A percentile compares a stretch with the other conserved stretches of the same genome.
These are phyloP conservation scores for Thaumatotibia leucotreta DNA, from an alignment of 1,140 invertebrate species.

Conservation along the genomic window DNA sequence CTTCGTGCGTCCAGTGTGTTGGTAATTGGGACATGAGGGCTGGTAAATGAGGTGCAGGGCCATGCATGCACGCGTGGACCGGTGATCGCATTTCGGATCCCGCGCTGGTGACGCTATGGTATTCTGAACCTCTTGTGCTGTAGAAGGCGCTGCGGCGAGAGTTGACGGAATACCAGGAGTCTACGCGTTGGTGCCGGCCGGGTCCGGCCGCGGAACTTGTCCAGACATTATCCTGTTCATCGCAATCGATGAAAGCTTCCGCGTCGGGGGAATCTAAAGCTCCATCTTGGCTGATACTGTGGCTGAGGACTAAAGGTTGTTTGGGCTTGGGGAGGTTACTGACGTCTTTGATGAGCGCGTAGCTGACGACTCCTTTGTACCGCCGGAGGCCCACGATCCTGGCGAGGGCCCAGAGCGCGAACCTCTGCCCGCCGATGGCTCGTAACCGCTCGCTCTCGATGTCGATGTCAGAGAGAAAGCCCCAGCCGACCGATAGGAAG, in stretches of 20 bases:
- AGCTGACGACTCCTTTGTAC: constrained; percentile 84
- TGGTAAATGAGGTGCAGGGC: constrained; percentile 83
- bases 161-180: constrained; percentile 88
- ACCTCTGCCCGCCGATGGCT: constrained; percentile 92
- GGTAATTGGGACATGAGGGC: constrained; percentile 86
- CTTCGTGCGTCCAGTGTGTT: constrained; percentile 84
- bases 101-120: constrained; percentile 80
- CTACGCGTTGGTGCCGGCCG: constrained; percentile 78
- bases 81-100: constrained; percentile 66
- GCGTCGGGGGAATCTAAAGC: constrained; percentile 72
- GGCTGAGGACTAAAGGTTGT: constrained; percentile 48
- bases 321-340: constrained; percentile 55
- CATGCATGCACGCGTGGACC: constrained; percentile 81
- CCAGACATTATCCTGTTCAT: constrained; percentile 66
- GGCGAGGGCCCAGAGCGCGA: constrained; percentile 94
- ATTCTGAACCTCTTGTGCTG: constrained; percentile 85
- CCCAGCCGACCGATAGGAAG: constrained; percentile 96
- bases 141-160: constrained; percentile 86
- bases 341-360: constrained; percentile 75
- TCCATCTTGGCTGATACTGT: constrained; percentile 76
- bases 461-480: constrained; percentile 96
- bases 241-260: constrained; percentile 70
- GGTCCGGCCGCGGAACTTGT: constrained; percentile 48
- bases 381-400: constrained; percentile 85
- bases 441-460: constrained; percentile 97